Evolutionary conservation across 2,113 vertebrate genomes (phyloP).

Genomic region (Ammodytes dubius): DNA sequence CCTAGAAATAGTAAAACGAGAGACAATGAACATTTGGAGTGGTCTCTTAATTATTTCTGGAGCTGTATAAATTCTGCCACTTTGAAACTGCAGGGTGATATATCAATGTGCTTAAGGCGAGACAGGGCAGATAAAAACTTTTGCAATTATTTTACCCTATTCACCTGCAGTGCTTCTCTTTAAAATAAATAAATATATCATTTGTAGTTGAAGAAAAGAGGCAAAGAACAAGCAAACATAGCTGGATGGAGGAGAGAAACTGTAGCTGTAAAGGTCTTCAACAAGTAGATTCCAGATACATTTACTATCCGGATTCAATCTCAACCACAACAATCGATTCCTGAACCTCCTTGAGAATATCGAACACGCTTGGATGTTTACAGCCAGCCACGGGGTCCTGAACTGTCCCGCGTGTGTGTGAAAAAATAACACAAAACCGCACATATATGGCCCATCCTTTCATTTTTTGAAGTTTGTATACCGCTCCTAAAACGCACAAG

Average conservation of each 20-base stretch:
- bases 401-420: conserved; percentile 32
- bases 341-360: conserved; percentile 15
- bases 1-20: too few relatives aligned
- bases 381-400: conserved; percentile 41
- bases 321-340: conserved; percentile 43
- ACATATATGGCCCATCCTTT: neutral
- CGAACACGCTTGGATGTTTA: conserved; percentile 62
- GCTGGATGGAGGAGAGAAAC: neutral
- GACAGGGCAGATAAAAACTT: too few relatives aligned
- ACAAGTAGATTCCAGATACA: conserved; percentile 49
- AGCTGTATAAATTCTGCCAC: too few relatives aligned
- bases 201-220: neutral
- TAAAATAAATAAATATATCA: too few relatives aligned
- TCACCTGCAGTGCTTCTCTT: too few relatives aligned
- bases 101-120: neutral
- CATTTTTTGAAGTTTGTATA: neutral
- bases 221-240: neutral
- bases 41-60: too few relatives aligned
- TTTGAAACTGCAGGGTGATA: neutral
- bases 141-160: too few relatives aligned
- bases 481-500: neutral
- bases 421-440: conserved; percentile 20
- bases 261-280: neutral
- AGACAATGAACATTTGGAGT: too few relatives aligned
- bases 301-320: conserved; percentile 64